phyloP scores from a whole-genome alignment of 2,888 invertebrate species.

The Ashinkailepas kermadecensis region DNA sequence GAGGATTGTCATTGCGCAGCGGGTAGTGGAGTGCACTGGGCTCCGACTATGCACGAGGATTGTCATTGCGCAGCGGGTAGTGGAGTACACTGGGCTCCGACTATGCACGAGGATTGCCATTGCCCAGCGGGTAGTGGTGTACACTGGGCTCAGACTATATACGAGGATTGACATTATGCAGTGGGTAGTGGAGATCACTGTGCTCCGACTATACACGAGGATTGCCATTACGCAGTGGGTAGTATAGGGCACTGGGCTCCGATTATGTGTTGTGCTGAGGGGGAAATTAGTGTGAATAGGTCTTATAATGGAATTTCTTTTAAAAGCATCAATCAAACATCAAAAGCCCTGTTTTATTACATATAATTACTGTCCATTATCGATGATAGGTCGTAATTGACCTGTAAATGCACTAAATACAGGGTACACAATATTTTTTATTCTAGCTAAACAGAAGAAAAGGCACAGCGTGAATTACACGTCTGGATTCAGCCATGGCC shows the following conservation, averaged over 20 bases:
- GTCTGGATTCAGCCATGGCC: not conserved
- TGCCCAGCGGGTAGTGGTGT: too few species aligned
- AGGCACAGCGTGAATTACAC: slow-evolving; percentile 5
- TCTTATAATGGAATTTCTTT: not conserved
- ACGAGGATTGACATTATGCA: too few species aligned
- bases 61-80: too few species aligned
- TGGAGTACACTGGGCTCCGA: too few species aligned
- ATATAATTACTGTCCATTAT: not conserved
- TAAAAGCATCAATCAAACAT: not conserved
- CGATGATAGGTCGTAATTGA: not conserved
- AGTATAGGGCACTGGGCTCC: too few species aligned
- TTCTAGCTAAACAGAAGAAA: not conserved
- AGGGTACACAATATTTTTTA: not conserved
- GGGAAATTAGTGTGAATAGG: not conserved
- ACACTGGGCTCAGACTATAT: not conserved
- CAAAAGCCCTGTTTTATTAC: not conserved
- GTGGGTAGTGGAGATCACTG: too few species aligned
- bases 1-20: too few species aligned
- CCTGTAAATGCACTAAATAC: not conserved
- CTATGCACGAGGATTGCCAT: too few species aligned
- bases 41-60: too few species aligned
- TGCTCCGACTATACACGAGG: too few species aligned
- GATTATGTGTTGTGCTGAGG: not conserved
- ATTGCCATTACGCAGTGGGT: too few species aligned
- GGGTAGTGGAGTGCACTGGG: too few species aligned